A percentile compares a stretch with the other conserved stretches of the same genome.
These are phyloP conservation scores for Acleris holmiana DNA, from an alignment of 2,888 invertebrate species.

Conservation along the genomic window DNA sequence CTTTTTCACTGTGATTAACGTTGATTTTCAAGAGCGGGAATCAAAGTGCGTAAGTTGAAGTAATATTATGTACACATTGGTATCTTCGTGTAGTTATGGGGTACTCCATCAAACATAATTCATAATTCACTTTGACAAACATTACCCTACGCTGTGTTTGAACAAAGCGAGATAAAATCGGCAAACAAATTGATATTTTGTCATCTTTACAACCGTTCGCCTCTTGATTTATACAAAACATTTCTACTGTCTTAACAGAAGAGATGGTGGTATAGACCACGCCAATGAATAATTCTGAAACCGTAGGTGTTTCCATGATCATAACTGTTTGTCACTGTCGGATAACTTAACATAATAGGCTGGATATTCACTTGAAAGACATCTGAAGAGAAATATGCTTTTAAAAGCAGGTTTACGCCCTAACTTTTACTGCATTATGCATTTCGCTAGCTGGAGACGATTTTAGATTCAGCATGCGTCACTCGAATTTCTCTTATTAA, in stretches of 20 bases:
- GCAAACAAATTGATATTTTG: conserved; percentile 32
- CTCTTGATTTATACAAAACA: conserved; percentile 32
- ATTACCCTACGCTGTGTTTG: conserved; percentile 2
- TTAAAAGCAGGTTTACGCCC: conserved; percentile 32
- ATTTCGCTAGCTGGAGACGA: conserved; percentile 28
- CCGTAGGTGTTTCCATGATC: conserved; percentile 38
- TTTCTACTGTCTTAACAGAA: conserved; percentile 33
- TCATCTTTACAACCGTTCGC: conserved; percentile 30
- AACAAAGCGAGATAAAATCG: conserved; percentile 24
- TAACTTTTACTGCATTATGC: conserved; percentile 63
- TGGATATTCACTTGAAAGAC: conserved; percentile 33
- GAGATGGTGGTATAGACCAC: conserved; percentile 27
- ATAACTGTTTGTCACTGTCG: conserved; percentile 38
- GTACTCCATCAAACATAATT: conserved; percentile 7
- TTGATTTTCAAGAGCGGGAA: too few relatives aligned
- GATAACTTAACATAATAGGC: conserved; percentile 34
- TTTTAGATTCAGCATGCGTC: conserved; percentile 31
- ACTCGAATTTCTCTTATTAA: conserved; percentile 55
- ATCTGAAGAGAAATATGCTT: conserved; percentile 35
- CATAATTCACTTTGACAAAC: neutral
- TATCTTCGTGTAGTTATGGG: too few relatives aligned
- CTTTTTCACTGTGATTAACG: too few relatives aligned
- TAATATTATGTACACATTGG: too few relatives aligned
- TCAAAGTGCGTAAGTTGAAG: too few relatives aligned
- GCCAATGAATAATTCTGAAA: conserved; percentile 36